phyloP scores from a whole-genome alignment of 35 echinoderm and acorn worm species.

The Lytechinus variegatus region DNA sequence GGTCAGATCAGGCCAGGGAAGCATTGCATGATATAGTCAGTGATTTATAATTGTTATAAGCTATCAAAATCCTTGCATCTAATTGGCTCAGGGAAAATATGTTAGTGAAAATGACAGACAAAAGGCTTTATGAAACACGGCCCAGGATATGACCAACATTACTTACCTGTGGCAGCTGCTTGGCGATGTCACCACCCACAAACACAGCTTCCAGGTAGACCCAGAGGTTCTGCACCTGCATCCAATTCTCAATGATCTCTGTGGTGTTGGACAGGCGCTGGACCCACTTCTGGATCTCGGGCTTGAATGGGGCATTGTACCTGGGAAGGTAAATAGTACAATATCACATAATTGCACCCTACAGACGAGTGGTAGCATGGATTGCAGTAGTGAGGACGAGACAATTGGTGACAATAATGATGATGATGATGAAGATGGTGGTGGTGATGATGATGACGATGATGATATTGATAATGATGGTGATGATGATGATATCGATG shows the following conservation, averaged over 20 bases:
- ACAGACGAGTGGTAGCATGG: neutral
- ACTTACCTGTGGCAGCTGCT: slow-evolving; percentile 95
- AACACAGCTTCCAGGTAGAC: slow-evolving; percentile 98
- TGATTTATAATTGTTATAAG: too few relatives aligned
- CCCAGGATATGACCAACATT: neutral
- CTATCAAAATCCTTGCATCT: too few relatives aligned
- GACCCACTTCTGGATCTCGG: slow-evolving; percentile 99
- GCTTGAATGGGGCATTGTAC: slow-evolving; percentile 99
- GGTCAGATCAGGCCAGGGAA: too few relatives aligned
- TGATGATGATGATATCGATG: neutral
- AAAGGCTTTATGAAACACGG: too few relatives aligned
- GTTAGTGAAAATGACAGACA: too few relatives aligned
- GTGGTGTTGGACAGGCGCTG: slow-evolving; percentile 96
- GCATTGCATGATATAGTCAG: too few relatives aligned
- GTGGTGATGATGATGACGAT: neutral
- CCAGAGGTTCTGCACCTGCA: slow-evolving; percentile 98
- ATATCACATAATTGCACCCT: neutral
- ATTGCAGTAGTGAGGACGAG: neutral
- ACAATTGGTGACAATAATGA: too few relatives aligned
- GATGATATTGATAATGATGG: neutral
- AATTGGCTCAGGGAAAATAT: too few relatives aligned
- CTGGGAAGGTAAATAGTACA: slow-evolving; percentile 35
- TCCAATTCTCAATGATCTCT: slow-evolving; percentile 99
- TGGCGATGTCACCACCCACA: slow-evolving; percentile 98
- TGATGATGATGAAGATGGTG: too few relatives aligned